These are phyloP conservation scores for Anagrus nilaparvatae DNA, from an alignment of 1,140 invertebrate genomes.

Conservation along the genomic window DNA sequence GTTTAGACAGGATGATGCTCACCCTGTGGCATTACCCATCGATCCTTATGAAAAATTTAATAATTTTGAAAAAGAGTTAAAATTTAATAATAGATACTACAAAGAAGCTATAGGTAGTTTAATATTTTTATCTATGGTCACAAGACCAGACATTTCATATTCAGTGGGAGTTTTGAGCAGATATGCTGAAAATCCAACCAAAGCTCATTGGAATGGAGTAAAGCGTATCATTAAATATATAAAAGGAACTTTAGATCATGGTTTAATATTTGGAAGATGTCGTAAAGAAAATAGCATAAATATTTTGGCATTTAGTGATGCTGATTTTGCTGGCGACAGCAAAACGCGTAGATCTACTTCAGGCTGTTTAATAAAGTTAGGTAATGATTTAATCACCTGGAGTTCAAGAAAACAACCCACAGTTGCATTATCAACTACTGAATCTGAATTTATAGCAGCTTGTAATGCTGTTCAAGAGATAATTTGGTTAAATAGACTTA, in stretches of 20 bases:
- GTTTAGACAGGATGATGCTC: constrained; percentile 22
- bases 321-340: too few species aligned
- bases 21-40: constrained; percentile 8
- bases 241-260: constrained; percentile 8
- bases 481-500: constrained; percentile 24
- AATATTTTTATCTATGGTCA: constrained; percentile 11
- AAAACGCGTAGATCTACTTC: too few species aligned
- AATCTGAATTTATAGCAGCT: constrained; percentile 1
- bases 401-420: background rate
- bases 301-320: background rate
- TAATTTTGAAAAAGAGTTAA: constrained; percentile 12
- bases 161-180: constrained; percentile 12
- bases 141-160: constrained; percentile 15
- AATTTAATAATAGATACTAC: background rate
- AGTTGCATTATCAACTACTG: background rate
- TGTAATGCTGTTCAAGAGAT: constrained; percentile 35
- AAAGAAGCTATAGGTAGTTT: constrained; percentile 13
- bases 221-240: constrained; percentile 17
- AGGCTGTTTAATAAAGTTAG: too few species aligned
- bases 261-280: constrained; percentile 4
- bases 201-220: constrained; percentile 12
- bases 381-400: background rate
- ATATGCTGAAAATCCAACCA: constrained; percentile 1
- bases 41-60: background rate
- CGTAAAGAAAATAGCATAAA: too few species aligned